Base-by-base conservation (phyloP, 2,113 vertebrate species). In the Rafetus swinhoei region DNA sequence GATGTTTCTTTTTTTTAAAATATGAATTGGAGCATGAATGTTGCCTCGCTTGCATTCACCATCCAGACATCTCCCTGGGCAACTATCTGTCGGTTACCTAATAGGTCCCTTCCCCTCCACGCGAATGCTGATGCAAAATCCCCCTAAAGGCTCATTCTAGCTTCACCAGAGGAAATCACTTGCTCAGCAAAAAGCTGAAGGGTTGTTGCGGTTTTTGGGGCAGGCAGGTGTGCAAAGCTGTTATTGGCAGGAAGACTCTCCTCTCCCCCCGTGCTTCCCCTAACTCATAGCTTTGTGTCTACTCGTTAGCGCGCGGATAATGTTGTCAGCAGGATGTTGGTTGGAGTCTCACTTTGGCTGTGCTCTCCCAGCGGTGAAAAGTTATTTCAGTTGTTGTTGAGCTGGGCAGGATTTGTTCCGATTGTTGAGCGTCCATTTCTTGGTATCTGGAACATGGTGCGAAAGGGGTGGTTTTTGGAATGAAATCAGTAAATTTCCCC, bases 41-140 rank as follows among this genome's bases (percentile, higher is more conserved):
- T 69, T 14, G 65, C 90, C 87, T 74, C 3, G 0, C 50, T n/a
- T 22, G 6, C 32, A 39, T 27, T 10, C 0, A 0, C 39, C 0
- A 6, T 0, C 4, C 32, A 53, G 27, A 84, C 52, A 82, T 74
- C 72, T 74, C 16, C 72, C 32, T 0, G 0, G 22, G 19, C 69
- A 52, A 21, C 24, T 11, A 6, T 16, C 35, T 74, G 65, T n/a
- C 5, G 79, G 85, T 4, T 0, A 3, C 2, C n/a, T 72, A 0
- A 0, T 2, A 24, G 18, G 27, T 22, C 19, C 86, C 0, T 1
- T 18, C 29, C 77, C 19, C 59, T 92, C 82, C 10, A 79, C 0
- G 0, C 1, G 25, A 7, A 65, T 39, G 79, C 52, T 10, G 76
- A 56, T 27, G 53, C 52, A 13, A 9, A 82, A 90, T 84, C 62